Conservation (phyloP, 2,888 invertebrate species). For the Philhelius pedissequus region DNA sequence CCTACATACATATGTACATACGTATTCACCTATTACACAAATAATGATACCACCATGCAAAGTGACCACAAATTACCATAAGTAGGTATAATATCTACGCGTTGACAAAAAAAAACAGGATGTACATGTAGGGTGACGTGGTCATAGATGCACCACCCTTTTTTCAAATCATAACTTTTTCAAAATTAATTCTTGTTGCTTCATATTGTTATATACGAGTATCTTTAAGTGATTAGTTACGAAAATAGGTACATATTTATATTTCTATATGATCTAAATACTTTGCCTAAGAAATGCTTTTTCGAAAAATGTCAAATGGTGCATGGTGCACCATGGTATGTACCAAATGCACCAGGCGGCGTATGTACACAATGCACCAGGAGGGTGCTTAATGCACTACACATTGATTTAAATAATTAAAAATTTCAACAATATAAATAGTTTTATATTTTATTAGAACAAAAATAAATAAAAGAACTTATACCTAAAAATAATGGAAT, state of each 20-base stretch:
- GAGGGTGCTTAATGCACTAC: background rate
- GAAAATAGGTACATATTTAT: background rate
- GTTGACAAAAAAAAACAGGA: no score
- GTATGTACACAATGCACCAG: background rate
- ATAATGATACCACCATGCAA: no score
- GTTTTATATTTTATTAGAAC: background rate
- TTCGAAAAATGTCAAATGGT: conserved; percentile 1
- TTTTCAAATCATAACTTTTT: no score
- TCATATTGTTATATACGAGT: background rate
- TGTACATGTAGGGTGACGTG: no score
- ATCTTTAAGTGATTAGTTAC: background rate
- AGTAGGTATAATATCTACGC: no score
- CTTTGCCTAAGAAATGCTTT: background rate
- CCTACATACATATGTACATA: no score
- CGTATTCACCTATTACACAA: no score
- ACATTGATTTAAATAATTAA: background rate
- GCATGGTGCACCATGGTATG: background rate
- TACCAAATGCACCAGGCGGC: conserved; percentile 2
- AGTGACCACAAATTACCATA: no score
- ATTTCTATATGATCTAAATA: background rate
- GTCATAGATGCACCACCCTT: no score
- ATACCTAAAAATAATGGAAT: background rate
- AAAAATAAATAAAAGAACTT: background rate
- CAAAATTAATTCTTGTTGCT: background rate
- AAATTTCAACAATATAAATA: background rate